Evolutionary conservation across 2,888 invertebrate genomes (phyloP), one percentile per base, ranked within the genome.

Genomic region (Agapostemon virescens): DNA sequence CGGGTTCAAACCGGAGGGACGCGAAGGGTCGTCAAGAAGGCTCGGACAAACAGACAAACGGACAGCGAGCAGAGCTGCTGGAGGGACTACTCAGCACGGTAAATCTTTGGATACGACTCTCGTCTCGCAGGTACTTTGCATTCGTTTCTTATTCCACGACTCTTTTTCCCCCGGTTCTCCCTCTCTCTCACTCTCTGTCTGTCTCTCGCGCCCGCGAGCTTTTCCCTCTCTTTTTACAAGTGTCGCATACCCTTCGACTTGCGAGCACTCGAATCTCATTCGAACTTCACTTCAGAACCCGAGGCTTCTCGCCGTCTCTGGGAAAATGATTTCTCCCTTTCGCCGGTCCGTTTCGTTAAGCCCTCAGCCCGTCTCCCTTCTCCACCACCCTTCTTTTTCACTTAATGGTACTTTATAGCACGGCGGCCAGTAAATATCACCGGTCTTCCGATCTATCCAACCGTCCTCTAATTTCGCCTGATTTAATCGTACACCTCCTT

Each of bases 41-140:
- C 52, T 71, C 69, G 81, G 75, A 66, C 85, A 83, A 77, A 84
- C 86, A 84, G 71, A 78, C 77, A 74, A 78, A 72, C 79, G 79
- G 85, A 76, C 78, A 86, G 49, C 67, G 49, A 75, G 69, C 77
- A n/a, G 66, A 70, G 79, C 38, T 77, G 33, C 38, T 23, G n/a
- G 61, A 63, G 71, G 33, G 66, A 61, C 58, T 45, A 84, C 82
- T 77, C 81, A 55, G 66, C 67, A 66, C 76, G 82, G 81, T 86
- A 83, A 86, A 85, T 85, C 82, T 82, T 86, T 84, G 66, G 82
- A 84, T 84, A 81, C 78, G 75, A 26, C 58, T 75, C 70, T 75
- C 68, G 77, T 80, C 78, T 74, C 76, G 40, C 72, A 26, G 70
- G 58, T 73, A 78, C 74, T 85, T 86, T 78, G 78, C 83, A 85